Conservation (phyloP, 30 jellyfish, hydroid and myxozoan species). For the Hydractinia symbiolongicarpus region DNA sequence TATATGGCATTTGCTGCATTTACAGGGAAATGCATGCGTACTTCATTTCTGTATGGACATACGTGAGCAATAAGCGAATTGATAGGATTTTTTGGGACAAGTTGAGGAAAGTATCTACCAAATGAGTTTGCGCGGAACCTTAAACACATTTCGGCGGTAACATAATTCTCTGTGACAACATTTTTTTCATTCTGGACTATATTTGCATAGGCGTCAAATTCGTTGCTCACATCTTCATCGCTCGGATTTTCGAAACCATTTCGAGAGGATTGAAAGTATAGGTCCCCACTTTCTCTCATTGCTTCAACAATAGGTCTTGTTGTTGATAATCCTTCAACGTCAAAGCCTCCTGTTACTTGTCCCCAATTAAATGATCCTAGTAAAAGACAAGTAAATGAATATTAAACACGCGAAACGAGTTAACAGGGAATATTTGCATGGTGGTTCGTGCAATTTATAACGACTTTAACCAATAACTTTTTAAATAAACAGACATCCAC, state of each 20-base stretch:
- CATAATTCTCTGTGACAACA: not conserved
- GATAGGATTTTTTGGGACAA: not conserved
- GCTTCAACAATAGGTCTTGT: too few relatives aligned
- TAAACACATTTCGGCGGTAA: not conserved
- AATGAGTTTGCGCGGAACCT: not conserved
- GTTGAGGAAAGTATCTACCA: not conserved
- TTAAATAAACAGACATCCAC: too few relatives aligned
- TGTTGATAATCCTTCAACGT: too few relatives aligned
- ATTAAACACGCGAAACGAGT: too few relatives aligned
- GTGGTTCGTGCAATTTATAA: too few relatives aligned
- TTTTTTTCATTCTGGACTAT: not conserved
- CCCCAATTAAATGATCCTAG: too few relatives aligned
- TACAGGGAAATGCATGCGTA: slow-evolving; percentile 4
- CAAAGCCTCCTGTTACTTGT: too few relatives aligned
- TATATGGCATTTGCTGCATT: not conserved
- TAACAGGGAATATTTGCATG: too few relatives aligned
- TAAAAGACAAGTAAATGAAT: too few relatives aligned
- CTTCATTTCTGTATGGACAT: not conserved
- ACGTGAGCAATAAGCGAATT: not conserved
- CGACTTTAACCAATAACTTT: too few relatives aligned
- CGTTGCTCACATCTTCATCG: slow-evolving; percentile 2
- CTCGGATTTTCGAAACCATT: slow-evolving; percentile 6
- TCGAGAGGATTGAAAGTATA: not conserved
- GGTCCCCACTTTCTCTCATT: too few relatives aligned
- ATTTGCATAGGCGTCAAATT: not conserved